phyloP scores from a whole-genome alignment of 2,113 vertebrate species.

The Girardinichthys multiradiatus region DNA sequence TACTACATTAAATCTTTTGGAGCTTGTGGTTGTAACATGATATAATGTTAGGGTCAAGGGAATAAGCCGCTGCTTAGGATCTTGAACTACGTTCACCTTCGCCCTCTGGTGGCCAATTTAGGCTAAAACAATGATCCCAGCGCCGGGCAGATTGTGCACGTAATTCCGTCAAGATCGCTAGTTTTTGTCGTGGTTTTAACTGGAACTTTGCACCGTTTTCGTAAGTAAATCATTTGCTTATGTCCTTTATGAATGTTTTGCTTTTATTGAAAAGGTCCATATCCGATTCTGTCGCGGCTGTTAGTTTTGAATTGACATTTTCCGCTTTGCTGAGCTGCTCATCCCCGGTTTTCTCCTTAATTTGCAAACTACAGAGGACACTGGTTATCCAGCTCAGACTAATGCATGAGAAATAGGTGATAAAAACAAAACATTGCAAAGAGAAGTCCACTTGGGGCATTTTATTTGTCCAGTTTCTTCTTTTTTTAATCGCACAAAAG shows the following conservation, averaged over 20 bases:
- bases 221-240: neutral
- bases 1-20: no score
- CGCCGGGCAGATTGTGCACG: neutral
- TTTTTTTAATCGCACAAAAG: constrained; percentile 81
- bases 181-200: no score
- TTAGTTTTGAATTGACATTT: neutral
- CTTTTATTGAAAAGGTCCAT: neutral
- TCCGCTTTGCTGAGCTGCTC: neutral
- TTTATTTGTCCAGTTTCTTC: constrained; percentile 64
- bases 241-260: neutral
- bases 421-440: neutral
- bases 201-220: no score
- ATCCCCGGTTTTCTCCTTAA: neutral
- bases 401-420: neutral
- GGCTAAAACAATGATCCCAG: no score
- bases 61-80: no score
- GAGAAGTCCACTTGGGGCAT: neutral
- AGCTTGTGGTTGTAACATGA: no score
- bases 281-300: neutral
- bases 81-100: no score
- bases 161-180: neutral
- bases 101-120: no score
- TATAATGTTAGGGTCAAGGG: no score
- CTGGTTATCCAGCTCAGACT: no score
- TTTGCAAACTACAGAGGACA: neutral